Conservation (phyloP, 2,113 vertebrate species). For the Athene noctua region DNA sequence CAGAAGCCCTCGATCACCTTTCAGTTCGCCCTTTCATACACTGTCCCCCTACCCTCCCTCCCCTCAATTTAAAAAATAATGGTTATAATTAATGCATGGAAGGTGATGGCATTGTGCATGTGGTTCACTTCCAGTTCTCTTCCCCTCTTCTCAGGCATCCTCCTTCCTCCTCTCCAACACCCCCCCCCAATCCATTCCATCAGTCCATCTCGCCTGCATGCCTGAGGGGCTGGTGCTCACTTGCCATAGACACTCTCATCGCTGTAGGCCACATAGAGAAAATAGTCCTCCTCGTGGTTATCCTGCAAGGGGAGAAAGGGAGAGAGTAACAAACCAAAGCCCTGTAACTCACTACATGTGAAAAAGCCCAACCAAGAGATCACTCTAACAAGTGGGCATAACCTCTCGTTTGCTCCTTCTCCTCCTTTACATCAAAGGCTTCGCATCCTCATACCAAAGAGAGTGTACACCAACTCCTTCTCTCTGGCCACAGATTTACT, state of each 20-base stretch:
- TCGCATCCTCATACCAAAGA: neutral
- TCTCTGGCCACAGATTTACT: neutral
- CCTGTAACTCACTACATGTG: neutral
- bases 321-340: neutral
- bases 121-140: constrained; percentile 59
- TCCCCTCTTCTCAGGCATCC: constrained; percentile 52
- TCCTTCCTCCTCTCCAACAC: constrained; percentile 18
- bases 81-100: constrained; percentile 62
- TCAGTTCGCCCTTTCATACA: constrained; percentile 4
- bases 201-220: constrained; percentile 45
- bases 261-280: constrained; percentile 98
- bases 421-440: accelerated
- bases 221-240: constrained; percentile 70
- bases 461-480: accelerated
- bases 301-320: constrained; percentile 75
- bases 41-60: neutral
- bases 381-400: neutral
- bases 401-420: neutral
- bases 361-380: neutral
- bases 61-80: constrained; percentile 59
- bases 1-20: neutral
- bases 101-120: constrained; percentile 62
- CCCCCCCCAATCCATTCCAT: constrained; percentile 17
- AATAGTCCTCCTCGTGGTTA: constrained; percentile 96
- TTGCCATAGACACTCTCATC: constrained; percentile 97